A percentile compares a stretch with the other conserved stretches of the same genome.
These are phyloP conservation scores for Morpho achilles DNA, from an alignment of 2,888 invertebrate species.

Conservation along the genomic window DNA sequence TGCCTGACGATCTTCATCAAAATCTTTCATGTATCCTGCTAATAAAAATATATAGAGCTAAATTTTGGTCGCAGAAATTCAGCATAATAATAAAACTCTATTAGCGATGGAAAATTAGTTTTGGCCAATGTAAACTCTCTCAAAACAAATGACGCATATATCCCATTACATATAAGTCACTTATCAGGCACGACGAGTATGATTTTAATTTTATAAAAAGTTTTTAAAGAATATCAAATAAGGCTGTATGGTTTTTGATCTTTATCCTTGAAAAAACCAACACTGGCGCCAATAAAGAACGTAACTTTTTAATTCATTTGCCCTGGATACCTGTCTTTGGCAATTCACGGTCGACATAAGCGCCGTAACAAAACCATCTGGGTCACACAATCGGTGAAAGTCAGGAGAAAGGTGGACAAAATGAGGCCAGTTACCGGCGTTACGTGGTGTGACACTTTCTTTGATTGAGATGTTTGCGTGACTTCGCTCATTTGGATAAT, in stretches of 20 bases:
- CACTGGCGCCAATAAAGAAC: slow-evolving; percentile 7
- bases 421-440: slow-evolving; percentile 65
- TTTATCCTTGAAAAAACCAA: not conserved
- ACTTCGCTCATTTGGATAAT: slow-evolving; percentile 10
- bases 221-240: not conserved
- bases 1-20: too few relatives aligned
- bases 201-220: too few relatives aligned
- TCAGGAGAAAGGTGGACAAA: slow-evolving; percentile 65
- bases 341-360: slow-evolving; percentile 37
- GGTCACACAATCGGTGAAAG: slow-evolving; percentile 64
- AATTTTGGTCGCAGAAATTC: too few relatives aligned
- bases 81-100: too few relatives aligned
- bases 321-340: slow-evolving; percentile 21
- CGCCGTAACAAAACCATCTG: slow-evolving; percentile 43
- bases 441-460: slow-evolving; percentile 73
- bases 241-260: not conserved
- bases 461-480: slow-evolving; percentile 30
- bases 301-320: slow-evolving; percentile 23
- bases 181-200: too few relatives aligned
- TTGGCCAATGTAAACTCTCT: too few relatives aligned
- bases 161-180: too few relatives aligned
- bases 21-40: too few relatives aligned
- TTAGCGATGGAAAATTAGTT: too few relatives aligned
- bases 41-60: too few relatives aligned
- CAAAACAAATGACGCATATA: too few relatives aligned